Evolutionary conservation across 2,888 invertebrate species (phyloP).

Genomic region (Nemapogon koenigi): DNA sequence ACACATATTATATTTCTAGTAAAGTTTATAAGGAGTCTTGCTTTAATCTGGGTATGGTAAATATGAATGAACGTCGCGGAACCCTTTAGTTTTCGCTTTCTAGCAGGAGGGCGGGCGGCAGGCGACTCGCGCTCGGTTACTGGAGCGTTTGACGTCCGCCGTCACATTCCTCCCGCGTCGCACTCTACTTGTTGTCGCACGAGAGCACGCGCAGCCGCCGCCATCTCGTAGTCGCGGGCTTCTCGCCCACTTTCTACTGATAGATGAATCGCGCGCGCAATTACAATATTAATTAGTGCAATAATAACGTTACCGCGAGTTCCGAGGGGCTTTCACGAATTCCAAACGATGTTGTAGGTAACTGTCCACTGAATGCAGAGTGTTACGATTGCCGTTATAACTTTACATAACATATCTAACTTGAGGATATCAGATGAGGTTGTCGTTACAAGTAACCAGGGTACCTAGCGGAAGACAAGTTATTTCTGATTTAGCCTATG

Average conservation of each 20-base stretch:
- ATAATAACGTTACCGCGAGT: conserved; percentile 47
- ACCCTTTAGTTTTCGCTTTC: conserved; percentile 8
- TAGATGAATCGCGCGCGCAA: conserved; percentile 55
- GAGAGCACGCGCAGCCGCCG: conserved; percentile 28
- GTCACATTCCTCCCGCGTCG: conserved; percentile 20
- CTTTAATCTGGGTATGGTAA: neutral
- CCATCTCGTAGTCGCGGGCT: conserved; percentile 31
- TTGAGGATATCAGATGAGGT: too few species aligned
- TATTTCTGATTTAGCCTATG: too few species aligned
- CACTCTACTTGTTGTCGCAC: conserved; percentile 51
- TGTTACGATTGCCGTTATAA: too few species aligned
- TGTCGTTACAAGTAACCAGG: too few species aligned
- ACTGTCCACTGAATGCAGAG: too few species aligned
- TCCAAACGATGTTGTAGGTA: neutral
- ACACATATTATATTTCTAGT: neutral
- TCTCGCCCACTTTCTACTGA: conserved; percentile 63
- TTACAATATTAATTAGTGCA: conserved; percentile 63
- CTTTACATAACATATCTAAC: too few species aligned
- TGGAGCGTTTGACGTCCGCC: conserved; percentile 3
- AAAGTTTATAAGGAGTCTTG: neutral
- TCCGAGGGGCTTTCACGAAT: conserved; percentile 43
- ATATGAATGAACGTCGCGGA: neutral
- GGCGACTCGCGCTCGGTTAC: conserved; percentile 8
- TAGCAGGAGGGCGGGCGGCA: neutral
- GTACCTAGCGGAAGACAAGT: too few species aligned